Evolutionary conservation across 2,113 vertebrate species (phyloP), one percentile per base, ranked within the genome.

Genomic region (Deroptyus accipitrinus): DNA sequence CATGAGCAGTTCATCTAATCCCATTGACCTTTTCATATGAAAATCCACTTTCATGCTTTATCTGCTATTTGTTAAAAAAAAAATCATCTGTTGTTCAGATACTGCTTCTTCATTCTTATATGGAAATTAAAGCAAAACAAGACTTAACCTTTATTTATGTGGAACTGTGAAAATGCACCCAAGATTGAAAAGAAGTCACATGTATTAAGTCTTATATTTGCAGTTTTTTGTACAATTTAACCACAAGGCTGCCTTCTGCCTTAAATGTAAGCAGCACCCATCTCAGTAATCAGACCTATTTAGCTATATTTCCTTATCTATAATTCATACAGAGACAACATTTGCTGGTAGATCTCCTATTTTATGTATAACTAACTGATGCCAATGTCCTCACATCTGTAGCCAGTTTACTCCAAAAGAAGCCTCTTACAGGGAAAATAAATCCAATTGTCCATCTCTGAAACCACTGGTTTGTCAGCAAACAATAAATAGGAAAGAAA

Each of bases 11-110:
- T 96, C 82, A 96, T 35, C 68, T 96, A 96, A 97, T 97, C 91
- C 52, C 80, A 94, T 85, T 96, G 97, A 94, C 95, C 89, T 95
- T 95, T 93, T 19, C 68, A 48, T 95, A 97, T 90, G 94, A 95
- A 97, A 97, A 96, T 83, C 83, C 76, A 87, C 72, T 94, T 96
- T 92, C 52, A 85, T 54, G 61, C 31, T 90, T 96, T 88, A 94
- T 84, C 86, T 83, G 46, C 20, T 75, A 28, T 91, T 62, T 30
- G 28, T 63, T 87, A 3, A 23, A 69, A 35, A 13, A n/a, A 5
- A 46, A 64, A 61, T 5, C 28, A 74, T 24, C 15, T 2, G 0
- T 62, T 93, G 35, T 61, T 94, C 70, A 64, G 63, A 88, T 63
- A 27, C 42, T 68, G 18, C 11, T 57, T 80, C 35, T 64, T 76